Percentiles rank a stretch among this genome's conserved stretches.
These are phyloP conservation scores for Oxytorus armatus DNA, from an alignment of 2,888 invertebrate species.

Conservation along the genomic window DNA sequence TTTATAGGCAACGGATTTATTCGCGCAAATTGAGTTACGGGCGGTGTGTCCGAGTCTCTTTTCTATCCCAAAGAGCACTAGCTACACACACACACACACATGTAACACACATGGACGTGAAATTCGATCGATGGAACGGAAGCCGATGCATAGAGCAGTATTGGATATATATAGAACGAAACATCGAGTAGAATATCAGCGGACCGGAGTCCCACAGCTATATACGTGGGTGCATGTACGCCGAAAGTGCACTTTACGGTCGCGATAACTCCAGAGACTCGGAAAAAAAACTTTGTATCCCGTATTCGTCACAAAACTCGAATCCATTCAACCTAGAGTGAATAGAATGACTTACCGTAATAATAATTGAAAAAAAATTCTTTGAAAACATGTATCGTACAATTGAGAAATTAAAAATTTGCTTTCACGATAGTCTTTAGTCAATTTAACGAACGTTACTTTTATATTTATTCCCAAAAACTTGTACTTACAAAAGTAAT, in stretches of 20 bases:
- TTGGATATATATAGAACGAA: constrained; percentile 8
- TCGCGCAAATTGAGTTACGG: constrained; percentile 65
- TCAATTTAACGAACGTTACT: too few species aligned
- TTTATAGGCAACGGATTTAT: constrained; percentile 59
- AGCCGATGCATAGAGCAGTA: constrained; percentile 59
- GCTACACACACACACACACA: constrained; percentile 25
- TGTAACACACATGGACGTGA: constrained; percentile 21
- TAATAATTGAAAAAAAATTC: too few species aligned
- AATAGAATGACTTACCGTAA: too few species aligned
- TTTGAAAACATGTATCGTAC: too few species aligned
- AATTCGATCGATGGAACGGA: constrained; percentile 65
- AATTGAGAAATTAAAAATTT: neutral
- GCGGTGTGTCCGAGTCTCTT: constrained; percentile 48
- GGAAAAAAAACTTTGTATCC: constrained; percentile 50
- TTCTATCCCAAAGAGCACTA: constrained; percentile 55
- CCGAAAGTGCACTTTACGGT: constrained; percentile 62
- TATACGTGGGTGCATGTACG: constrained; percentile 35
- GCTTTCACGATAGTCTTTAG: too few species aligned
- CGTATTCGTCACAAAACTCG: constrained; percentile 30
- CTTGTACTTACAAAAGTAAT: too few species aligned
- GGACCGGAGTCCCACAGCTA: constrained; percentile 20
- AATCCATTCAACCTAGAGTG: constrained; percentile 28
- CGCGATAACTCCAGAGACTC: constrained; percentile 56
- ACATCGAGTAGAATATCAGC: constrained; percentile 34
- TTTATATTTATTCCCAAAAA: too few species aligned